Base-by-base conservation (phyloP, 1,140 invertebrate species). In the Mylabris phalerata region DNA sequence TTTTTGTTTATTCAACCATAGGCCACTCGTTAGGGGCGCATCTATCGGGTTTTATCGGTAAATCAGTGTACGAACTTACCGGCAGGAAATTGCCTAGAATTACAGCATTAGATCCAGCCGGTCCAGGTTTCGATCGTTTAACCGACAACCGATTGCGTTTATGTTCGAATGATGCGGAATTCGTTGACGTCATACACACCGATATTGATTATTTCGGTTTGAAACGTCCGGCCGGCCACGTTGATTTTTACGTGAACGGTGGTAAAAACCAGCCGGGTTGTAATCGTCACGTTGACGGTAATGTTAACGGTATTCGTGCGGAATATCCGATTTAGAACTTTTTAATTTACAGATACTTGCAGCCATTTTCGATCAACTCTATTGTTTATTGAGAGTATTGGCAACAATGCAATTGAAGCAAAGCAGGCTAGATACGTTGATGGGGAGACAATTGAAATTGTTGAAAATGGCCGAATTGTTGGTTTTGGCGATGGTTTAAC, bases 161-260 rank as follows among this genome's bases (percentile, higher is more conserved):
- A n/a, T 79, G 84, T 11, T 71, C 80, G 9, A 78, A 78, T 0
- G 91, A 93, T 70, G 93, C 93, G 0, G 66, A 77, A 3, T 94
- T 95, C 70, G 92, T 96, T 7, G 93, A 95, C 71, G 84, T 93
- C 4, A 87, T 95, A 51, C 93, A 97, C 68, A 87, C 82, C 0
- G 82, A 83, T 55, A 78, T 73, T 42, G 79, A 77, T 1, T 74
- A 65, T 69, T 77, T 71, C 73, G 78, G 76, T 65, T 77, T 75
- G 67, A 73, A 63, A 52, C 66, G 67, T 63, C 71, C 84, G 0
- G 64, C 87, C 3, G 86, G 87, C 7, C 77, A 86, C 64, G 80
- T 76, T 5, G 89, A 91, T 72, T 90, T 91, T 76, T 91, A 83
- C 68, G 86, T 86, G 0, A 91, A 91, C 70, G 86, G 86, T 6